Base-by-base conservation (phyloP, 2,797 vertebrate species). In the Poecilia gillii region DNA sequence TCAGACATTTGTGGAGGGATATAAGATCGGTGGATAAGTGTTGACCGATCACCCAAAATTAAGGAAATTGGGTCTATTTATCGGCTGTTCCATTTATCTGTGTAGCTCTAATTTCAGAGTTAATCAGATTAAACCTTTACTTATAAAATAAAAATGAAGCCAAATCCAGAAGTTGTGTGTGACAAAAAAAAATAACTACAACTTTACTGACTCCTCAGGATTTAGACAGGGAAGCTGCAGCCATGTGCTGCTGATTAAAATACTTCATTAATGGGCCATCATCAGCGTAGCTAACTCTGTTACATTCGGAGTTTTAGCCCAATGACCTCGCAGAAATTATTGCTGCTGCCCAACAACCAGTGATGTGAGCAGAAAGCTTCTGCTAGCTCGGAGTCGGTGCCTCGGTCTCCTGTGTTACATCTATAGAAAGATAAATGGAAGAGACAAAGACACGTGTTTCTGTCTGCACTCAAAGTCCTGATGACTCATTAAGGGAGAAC, bases 401-500 rank as follows among this genome's bases (percentile, higher is more conserved):
- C 59, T 64, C 3, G 31, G 31, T 64, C n/a, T 33, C 6, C 28
- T 33, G 57, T 6, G 31, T 36, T 7, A 64, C 31, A 64, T 33
- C 2, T 41, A 4, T 2, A 4, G 39, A 25, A 25, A 41, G 66
- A 36, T 41, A 68, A 68, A 68, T 4, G 64, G 36, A 68, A 39
- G 64, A 68, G 20, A 68, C 39, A 25, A 41, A 25, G 66, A 70
- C 39, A 70, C 20, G 59, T n/a, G 72, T 53, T 76, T 84, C 51
- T 81, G 59, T 9, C 14, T 72, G 76, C 23, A 66, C 73, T 82
- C 47, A 74, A 66, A 82, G 75, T 80, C 55, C 87, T 11, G 75
- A 89, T 88, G 83, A 91, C 53, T 91, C 85, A 90, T 87, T 76
- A 76, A 71, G 8, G 81, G 79, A 76, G 47, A 72, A 72, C 78